Conservation (phyloP, 2,888 invertebrate genomes). For the Geophilus truncorum region DNA sequence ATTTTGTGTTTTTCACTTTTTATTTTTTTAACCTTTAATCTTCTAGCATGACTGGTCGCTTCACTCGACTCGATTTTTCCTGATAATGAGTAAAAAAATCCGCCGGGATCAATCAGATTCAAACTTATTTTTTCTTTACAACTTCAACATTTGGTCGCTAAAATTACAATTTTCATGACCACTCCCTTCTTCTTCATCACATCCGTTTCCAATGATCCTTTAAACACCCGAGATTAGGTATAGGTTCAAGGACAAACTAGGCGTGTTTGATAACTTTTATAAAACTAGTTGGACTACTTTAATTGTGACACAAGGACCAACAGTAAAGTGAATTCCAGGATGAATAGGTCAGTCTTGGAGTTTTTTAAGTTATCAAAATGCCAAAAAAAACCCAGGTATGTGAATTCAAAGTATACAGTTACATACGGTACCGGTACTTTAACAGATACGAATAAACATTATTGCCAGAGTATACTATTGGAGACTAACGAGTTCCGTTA, state of each 20-base stretch:
- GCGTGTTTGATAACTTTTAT: too few relatives aligned
- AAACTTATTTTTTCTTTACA: background rate
- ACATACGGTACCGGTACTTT: too few relatives aligned
- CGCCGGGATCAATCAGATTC: background rate
- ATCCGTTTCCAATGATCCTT: slow-evolving; percentile 11
- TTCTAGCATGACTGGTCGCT: slow-evolving; percentile 6
- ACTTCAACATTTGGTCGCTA: background rate
- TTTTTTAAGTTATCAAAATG: too few relatives aligned
- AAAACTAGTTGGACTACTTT: too few relatives aligned
- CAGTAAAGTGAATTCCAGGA: too few relatives aligned
- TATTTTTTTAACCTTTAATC: background rate
- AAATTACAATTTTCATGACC: background rate
- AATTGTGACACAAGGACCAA: too few relatives aligned
- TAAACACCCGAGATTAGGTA: background rate
- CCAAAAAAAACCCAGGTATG: too few relatives aligned
- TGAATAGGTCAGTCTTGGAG: too few relatives aligned
- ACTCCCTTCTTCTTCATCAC: background rate
- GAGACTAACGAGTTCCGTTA: too few relatives aligned
- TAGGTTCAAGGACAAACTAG: background rate
- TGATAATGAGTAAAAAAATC: background rate
- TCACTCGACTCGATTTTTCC: background rate
- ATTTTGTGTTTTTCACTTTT: background rate
- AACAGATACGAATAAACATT: too few relatives aligned
- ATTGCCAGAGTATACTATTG: too few relatives aligned
- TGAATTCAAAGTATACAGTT: too few relatives aligned